A percentile compares a stretch with the other conserved stretches of the same genome.
These are phyloP conservation scores for Drosophila elegans DNA, from an alignment of 1,140 invertebrate species.

Conservation along the genomic window DNA sequence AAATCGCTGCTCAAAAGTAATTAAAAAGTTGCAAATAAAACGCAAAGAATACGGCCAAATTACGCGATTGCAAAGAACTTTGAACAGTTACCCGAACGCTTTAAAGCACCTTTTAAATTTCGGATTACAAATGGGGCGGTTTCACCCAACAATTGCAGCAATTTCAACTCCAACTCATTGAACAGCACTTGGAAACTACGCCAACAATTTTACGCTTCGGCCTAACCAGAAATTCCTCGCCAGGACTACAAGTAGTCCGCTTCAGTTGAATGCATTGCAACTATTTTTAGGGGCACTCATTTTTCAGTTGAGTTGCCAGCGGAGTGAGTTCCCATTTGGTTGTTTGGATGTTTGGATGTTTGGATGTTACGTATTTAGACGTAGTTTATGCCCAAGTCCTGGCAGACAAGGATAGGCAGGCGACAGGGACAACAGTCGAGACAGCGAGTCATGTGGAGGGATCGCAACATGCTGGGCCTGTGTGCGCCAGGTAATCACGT, in stretches of 20 bases:
- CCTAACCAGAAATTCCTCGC: slow-evolving; percentile 40
- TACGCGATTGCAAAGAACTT: slow-evolving; percentile 61
- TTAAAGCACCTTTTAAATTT: slow-evolving; percentile 21
- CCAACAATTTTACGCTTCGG: slow-evolving; percentile 49
- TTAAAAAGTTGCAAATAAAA: slow-evolving; percentile 77
- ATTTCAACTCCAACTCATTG: slow-evolving; percentile 51
- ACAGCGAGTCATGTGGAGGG: slow-evolving; percentile 51
- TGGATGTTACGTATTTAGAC: slow-evolving; percentile 32
- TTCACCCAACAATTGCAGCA: slow-evolving; percentile 24
- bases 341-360: slow-evolving; percentile 1
- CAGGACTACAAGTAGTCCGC: slow-evolving; percentile 26
- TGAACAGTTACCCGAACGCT: slow-evolving; percentile 15
- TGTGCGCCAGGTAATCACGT: slow-evolving; percentile 79
- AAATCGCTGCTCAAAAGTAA: slow-evolving; percentile 81
- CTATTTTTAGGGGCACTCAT: slow-evolving; percentile 57
- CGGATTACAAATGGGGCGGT: slow-evolving; percentile 1
- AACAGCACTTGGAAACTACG: slow-evolving; percentile 47
- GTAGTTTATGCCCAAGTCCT: slow-evolving; percentile 51
- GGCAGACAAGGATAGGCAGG: slow-evolving; percentile 25
- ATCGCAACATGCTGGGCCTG: slow-evolving; percentile 49
- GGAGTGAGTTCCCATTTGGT: slow-evolving; percentile 6
- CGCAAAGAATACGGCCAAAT: slow-evolving; percentile 67
- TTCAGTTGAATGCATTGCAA: slow-evolving; percentile 54
- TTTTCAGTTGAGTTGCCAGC: slow-evolving; percentile 44
- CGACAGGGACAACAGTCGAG: slow-evolving; percentile 7